Evolutionary conservation across 2,113 vertebrate genomes (phyloP).

Genomic region (Andinoacara biseriatus): DNA sequence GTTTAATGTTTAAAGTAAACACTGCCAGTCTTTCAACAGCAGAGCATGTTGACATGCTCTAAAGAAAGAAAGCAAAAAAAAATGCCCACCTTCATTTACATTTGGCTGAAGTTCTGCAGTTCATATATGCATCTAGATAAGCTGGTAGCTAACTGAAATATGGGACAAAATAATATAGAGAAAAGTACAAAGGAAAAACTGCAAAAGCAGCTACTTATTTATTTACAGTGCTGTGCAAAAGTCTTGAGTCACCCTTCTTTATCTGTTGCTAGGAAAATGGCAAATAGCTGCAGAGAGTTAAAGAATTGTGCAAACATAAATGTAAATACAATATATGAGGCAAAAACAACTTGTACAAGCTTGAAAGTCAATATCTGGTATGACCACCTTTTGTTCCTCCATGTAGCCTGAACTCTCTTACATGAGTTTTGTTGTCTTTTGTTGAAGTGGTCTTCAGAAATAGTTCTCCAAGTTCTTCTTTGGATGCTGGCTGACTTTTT

Average conservation of each 20-base stretch:
- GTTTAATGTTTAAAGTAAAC: neutral
- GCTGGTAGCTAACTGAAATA: slow-evolving; percentile 18
- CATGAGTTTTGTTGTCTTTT: no score
- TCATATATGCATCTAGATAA: neutral
- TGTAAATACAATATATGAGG: neutral
- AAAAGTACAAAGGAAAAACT: slow-evolving; percentile 9
- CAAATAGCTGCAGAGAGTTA: neutral
- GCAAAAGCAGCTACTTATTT: slow-evolving; percentile 15
- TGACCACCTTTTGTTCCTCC: neutral
- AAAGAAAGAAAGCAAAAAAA: neutral
- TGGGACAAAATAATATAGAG: slow-evolving; percentile 7
- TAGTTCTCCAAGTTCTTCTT: neutral
- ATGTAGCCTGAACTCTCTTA: neutral
- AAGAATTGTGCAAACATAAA: neutral
- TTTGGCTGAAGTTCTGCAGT: neutral
- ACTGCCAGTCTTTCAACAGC: neutral
- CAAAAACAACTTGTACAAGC: neutral
- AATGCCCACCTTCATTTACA: neutral
- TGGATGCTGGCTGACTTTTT: no score
- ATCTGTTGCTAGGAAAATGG: rapidly evolving
- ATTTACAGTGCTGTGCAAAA: neutral
- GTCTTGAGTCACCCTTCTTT: neutral
- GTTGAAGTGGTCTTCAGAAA: neutral
- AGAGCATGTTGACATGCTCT: neutral
- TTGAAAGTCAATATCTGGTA: neutral